phyloP scores from a whole-genome alignment of 2,797 vertebrate species.

The Pachyuromys duprasi region DNA sequence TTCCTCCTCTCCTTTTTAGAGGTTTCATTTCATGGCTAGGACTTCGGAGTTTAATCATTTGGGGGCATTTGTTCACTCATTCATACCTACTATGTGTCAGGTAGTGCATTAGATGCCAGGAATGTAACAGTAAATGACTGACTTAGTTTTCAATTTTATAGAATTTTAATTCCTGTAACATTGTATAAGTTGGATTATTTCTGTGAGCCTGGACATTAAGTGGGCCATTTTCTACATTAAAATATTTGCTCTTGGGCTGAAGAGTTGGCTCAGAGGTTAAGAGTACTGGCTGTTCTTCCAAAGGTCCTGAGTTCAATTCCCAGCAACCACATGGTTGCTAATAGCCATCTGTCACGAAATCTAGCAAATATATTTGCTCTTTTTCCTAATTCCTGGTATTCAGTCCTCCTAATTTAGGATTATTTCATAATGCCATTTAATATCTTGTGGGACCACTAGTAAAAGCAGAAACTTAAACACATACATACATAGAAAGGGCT shows the following conservation, averaged over 20 bases:
- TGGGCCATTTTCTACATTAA: not conserved
- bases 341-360: too few species aligned
- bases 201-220: not conserved
- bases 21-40: not conserved
- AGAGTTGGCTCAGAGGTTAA: too few species aligned
- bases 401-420: not conserved
- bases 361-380: constrained; percentile 47
- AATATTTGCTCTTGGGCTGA: constrained; percentile 44
- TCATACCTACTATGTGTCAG: not conserved
- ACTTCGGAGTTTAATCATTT: not conserved
- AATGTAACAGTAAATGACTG: not conserved
- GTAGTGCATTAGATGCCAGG: not conserved
- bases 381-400: constrained; percentile 17
- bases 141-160: not conserved
- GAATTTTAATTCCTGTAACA: not conserved
- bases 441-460: constrained; percentile 39
- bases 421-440: not conserved
- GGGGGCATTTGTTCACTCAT: not conserved
- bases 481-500: not conserved
- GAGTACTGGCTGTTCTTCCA: too few species aligned
- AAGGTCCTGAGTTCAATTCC: too few species aligned
- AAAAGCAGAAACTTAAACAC: constrained; percentile 51
- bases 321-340: too few species aligned
- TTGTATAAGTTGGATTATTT: not conserved
- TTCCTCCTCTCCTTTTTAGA: not conserved